phyloP scores from a whole-genome alignment of 2,888 invertebrate species.

The Tetragonula carbonaria region DNA sequence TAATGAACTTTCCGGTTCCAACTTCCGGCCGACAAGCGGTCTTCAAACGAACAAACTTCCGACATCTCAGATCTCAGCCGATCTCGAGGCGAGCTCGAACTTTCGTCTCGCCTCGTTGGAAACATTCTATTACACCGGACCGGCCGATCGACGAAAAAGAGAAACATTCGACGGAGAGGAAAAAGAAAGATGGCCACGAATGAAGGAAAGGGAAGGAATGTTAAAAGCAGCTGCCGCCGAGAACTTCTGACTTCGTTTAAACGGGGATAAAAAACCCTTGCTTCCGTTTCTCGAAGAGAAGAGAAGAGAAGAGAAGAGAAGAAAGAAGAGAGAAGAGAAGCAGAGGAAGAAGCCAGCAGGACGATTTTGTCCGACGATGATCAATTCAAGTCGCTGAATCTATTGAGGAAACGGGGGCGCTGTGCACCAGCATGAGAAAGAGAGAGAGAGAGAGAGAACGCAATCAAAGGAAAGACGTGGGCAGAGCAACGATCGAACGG shows the following conservation, averaged over 20 bases:
- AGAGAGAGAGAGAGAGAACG: background rate
- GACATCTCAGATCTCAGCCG: background rate
- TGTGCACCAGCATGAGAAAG: background rate
- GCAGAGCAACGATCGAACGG: conserved; percentile 20
- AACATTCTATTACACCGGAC: background rate
- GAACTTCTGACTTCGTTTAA: conserved; percentile 14
- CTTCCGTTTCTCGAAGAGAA: conserved; percentile 9
- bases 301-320: background rate
- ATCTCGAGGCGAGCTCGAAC: background rate
- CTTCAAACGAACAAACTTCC: conserved; percentile 27
- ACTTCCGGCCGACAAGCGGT: conserved; percentile 15
- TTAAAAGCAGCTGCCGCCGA: no score
- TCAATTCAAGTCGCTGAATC: conserved; percentile 11
- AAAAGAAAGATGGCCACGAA: background rate
- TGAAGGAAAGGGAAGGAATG: no score
- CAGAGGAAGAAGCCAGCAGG: no score
- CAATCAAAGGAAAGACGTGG: conserved; percentile 18
- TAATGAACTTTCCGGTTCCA: conserved; percentile 35
- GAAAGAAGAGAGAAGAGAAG: background rate
- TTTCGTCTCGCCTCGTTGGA: background rate
- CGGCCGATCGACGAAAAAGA: background rate
- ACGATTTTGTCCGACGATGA: background rate
- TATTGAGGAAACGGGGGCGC: conserved; percentile 10
- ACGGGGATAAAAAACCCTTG: background rate
- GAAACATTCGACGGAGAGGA: background rate